Conservation (phyloP, 2,113 vertebrate species). For the Neotragus moschatus region DNA sequence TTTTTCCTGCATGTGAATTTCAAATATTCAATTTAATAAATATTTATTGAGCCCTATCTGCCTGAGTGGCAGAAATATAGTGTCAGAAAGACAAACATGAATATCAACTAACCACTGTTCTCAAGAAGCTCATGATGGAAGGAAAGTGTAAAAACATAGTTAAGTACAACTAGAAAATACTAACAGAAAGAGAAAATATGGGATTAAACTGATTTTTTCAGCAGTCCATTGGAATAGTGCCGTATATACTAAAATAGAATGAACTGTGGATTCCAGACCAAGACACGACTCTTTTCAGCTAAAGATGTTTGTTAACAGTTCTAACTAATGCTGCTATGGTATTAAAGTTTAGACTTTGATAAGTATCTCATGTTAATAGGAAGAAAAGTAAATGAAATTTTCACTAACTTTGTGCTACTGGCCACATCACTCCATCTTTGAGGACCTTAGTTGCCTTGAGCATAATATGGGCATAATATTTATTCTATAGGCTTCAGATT, state of each 20-base stretch:
- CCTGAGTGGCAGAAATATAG: neutral
- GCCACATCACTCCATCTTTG: neutral
- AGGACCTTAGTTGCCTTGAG: neutral
- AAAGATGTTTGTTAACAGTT: neutral
- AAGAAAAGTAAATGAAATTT: neutral
- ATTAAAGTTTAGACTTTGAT: neutral
- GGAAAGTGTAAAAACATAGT: neutral
- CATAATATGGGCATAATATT: neutral
- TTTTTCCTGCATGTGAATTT: neutral
- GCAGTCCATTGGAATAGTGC: neutral
- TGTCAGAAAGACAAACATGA: neutral
- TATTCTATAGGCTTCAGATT: neutral
- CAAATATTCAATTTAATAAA: neutral
- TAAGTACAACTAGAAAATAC: neutral
- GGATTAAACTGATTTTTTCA: neutral
- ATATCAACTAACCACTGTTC: neutral
- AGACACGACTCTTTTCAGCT: neutral
- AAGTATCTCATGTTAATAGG: neutral
- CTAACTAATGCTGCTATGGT: neutral
- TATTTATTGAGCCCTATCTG: constrained; percentile 15
- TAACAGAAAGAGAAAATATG: neutral
- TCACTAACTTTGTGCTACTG: neutral
- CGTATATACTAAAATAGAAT: neutral
- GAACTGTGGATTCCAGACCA: neutral
- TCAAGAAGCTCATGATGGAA: neutral